Conservation (phyloP, 2,113 vertebrate genomes). For the Neomonachus schauinslandi region DNA sequence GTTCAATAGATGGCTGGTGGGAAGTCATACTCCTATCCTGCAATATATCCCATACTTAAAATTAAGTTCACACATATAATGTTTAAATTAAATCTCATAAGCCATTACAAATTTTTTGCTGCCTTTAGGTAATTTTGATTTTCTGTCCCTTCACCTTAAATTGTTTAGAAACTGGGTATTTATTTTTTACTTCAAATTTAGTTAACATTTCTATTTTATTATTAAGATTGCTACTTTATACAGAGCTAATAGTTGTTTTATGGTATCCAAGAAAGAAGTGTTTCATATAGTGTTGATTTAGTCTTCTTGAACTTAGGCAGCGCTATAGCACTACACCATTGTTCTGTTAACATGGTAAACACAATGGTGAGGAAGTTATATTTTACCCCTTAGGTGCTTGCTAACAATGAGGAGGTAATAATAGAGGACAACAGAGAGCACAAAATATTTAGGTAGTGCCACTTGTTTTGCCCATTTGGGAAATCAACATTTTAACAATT, state of each 20-base stretch:
- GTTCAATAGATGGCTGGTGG: neutral
- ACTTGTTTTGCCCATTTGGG: conserved; percentile 50
- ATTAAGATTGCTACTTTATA: neutral
- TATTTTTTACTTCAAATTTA: neutral
- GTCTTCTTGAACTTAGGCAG: neutral
- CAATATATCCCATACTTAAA: neutral
- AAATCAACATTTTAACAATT: conserved; percentile 64
- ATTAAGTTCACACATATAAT: neutral
- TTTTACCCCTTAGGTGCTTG: neutral
- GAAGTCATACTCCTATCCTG: neutral
- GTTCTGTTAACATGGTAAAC: neutral
- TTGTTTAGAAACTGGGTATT: neutral
- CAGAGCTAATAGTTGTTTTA: neutral
- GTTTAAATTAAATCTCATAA: neutral
- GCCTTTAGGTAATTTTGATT: neutral
- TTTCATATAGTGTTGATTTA: neutral
- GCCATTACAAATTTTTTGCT: neutral
- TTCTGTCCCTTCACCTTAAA: neutral
- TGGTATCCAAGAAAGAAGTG: neutral
- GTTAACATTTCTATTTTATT: neutral
- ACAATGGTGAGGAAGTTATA: neutral
- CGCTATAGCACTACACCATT: rapidly evolving
- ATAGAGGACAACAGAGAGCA: neutral
- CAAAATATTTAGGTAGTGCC: conserved; percentile 60
- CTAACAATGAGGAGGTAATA: conserved; percentile 2